These are phyloP conservation scores for Agrotis exclamationis DNA, from an alignment of 2,888 invertebrate species.

Conservation along the genomic window DNA sequence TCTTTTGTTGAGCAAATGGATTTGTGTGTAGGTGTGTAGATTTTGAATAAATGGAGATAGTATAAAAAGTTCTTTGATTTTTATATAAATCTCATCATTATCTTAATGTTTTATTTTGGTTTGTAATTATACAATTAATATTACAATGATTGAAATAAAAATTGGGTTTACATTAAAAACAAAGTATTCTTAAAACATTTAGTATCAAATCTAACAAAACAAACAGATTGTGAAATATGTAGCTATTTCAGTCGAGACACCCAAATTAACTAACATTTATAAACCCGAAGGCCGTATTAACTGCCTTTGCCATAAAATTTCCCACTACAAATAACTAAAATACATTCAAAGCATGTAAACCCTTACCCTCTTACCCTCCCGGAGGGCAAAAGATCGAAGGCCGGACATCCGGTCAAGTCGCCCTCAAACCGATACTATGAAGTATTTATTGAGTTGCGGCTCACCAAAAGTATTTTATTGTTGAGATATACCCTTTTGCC, in stretches of 20 bases:
- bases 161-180: neutral
- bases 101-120: neutral
- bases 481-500: slow-evolving; percentile 84
- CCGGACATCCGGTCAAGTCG: slow-evolving; percentile 87
- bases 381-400: slow-evolving; percentile 87
- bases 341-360: slow-evolving; percentile 78
- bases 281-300: slow-evolving; percentile 54
- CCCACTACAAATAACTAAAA: slow-evolving; percentile 75
- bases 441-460: slow-evolving; percentile 91
- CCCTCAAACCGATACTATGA: slow-evolving; percentile 89
- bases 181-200: neutral
- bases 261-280: slow-evolving; percentile 58
- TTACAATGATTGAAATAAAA: neutral
- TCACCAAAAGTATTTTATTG: slow-evolving; percentile 89
- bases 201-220: neutral
- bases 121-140: neutral
- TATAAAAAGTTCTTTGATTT: slow-evolving; percentile 5
- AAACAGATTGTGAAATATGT: slow-evolving; percentile 16
- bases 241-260: slow-evolving; percentile 15
- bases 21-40: slow-evolving; percentile 11
- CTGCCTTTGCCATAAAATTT: slow-evolving; percentile 66
- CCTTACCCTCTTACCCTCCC: slow-evolving; percentile 72
- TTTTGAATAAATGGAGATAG: slow-evolving; percentile 6
- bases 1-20: slow-evolving; percentile 46
- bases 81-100: neutral